A percentile compares a stretch with the other conserved stretches of the same genome.
Evolutionary conservation across 2,797 vertebrate species (phyloP).

Genomic region (Ateles fusciceps): DNA sequence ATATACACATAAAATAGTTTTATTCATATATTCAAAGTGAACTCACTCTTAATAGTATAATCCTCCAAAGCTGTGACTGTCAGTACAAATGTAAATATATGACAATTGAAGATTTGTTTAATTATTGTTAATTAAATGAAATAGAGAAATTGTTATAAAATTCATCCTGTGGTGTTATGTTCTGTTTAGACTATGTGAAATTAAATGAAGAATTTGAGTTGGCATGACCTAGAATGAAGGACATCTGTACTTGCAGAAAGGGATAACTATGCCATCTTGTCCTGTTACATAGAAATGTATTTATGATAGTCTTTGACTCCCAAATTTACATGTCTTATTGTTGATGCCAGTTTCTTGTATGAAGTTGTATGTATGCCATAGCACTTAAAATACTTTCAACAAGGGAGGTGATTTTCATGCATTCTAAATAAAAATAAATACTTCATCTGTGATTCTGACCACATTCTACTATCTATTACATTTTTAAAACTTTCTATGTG

Average conservation of each 20-base stretch:
- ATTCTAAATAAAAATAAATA: not conserved
- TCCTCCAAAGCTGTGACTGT: not conserved
- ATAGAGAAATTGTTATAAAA: not conserved
- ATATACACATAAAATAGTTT: not conserved
- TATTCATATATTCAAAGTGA: not conserved
- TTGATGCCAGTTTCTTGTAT: not conserved
- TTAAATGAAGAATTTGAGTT: not conserved
- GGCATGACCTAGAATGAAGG: not conserved
- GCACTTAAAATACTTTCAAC: not conserved
- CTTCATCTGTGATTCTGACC: not conserved
- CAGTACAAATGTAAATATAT: not conserved
- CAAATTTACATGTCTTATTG: not conserved
- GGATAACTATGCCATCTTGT: not conserved
- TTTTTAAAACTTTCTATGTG: not conserved
- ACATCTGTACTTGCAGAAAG: not conserved
- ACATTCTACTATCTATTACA: not conserved
- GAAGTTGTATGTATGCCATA: not conserved
- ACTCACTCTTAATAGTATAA: not conserved
- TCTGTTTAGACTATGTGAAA: not conserved
- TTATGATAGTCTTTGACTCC: not conserved
- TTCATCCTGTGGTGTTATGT: not conserved
- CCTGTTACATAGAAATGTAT: not conserved
- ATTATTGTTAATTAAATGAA: not conserved
- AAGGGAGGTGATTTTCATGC: not conserved
- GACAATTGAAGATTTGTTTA: not conserved